A percentile compares a stretch with the other conserved stretches of the same genome.
phyloP scores from a whole-genome alignment of 2,113 vertebrate species.

The Archilochus colubris region DNA sequence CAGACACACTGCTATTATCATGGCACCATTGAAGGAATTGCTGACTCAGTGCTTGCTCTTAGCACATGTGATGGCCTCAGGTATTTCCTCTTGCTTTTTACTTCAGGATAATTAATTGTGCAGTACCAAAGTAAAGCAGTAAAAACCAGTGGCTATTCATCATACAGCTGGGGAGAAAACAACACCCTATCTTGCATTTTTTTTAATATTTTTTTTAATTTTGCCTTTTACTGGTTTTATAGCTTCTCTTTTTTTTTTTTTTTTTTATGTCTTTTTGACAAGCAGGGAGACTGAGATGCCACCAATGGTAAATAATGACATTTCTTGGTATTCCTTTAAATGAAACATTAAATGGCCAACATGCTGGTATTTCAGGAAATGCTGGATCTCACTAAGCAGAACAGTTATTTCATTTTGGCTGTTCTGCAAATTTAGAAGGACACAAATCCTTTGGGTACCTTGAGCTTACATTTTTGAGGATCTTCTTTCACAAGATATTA shows the following conservation, averaged over 20 bases:
- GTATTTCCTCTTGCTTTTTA: slow-evolving; percentile 39
- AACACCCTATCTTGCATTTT: not conserved
- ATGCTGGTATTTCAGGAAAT: not conserved
- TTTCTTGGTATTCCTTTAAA: not conserved
- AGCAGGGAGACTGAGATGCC: not conserved
- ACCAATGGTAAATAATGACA: not conserved
- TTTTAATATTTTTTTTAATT: not conserved
- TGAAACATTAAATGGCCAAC: not conserved
- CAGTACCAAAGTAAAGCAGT: not conserved
- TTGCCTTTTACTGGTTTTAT: not conserved
- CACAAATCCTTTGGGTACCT: not conserved
- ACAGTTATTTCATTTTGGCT: not conserved
- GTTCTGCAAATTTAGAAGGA: not conserved
- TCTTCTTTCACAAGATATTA: not conserved
- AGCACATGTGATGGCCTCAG: slow-evolving; percentile 74
- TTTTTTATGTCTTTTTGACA: not conserved
- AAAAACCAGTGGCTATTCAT: not conserved
- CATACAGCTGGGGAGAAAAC: not conserved
- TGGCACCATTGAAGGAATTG: slow-evolving; percentile 66
- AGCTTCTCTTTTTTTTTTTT: not conserved
- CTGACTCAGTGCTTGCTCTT: slow-evolving; percentile 59
- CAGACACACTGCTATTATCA: slow-evolving; percentile 74
- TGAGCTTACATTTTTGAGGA: not conserved
- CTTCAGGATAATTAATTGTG: not conserved
- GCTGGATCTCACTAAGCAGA: not conserved